These are phyloP conservation scores for Acrobasis suavella DNA, from an alignment of 2,888 invertebrate species.

Conservation along the genomic window DNA sequence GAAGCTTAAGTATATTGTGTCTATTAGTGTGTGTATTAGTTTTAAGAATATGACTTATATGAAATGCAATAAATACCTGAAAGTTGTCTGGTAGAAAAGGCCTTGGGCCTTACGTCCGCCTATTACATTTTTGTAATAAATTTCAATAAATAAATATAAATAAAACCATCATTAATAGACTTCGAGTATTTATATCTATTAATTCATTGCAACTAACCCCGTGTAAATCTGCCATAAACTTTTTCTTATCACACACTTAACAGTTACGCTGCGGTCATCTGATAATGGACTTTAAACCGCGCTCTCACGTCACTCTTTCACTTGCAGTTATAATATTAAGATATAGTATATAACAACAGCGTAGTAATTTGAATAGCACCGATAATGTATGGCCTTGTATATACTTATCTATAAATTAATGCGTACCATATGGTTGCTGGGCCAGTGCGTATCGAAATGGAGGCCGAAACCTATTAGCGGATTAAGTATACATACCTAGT, in stretches of 20 bases:
- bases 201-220: neutral
- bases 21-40: too few species aligned
- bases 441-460: slow-evolving; percentile 3
- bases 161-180: too few species aligned
- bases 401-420: slow-evolving; percentile 56
- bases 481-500: too few species aligned
- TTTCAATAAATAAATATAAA: too few species aligned
- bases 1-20: too few species aligned
- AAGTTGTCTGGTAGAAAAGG: too few species aligned
- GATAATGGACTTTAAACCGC: slow-evolving; percentile 32
- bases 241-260: neutral
- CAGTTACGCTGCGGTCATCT: neutral
- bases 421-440: slow-evolving; percentile 25
- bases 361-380: slow-evolving; percentile 15
- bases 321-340: slow-evolving; percentile 1
- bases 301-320: slow-evolving; percentile 18
- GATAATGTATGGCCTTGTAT: slow-evolving; percentile 60
- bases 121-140: too few species aligned
- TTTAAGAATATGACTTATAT: too few species aligned
- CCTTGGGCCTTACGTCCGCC: too few species aligned
- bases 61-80: too few species aligned
- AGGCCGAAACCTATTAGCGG: neutral
- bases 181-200: too few species aligned
- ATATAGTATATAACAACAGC: neutral
- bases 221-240: neutral